These are phyloP conservation scores for Athene cunicularia DNA, from an alignment of 2,113 vertebrate genomes.

Conservation along the genomic window DNA sequence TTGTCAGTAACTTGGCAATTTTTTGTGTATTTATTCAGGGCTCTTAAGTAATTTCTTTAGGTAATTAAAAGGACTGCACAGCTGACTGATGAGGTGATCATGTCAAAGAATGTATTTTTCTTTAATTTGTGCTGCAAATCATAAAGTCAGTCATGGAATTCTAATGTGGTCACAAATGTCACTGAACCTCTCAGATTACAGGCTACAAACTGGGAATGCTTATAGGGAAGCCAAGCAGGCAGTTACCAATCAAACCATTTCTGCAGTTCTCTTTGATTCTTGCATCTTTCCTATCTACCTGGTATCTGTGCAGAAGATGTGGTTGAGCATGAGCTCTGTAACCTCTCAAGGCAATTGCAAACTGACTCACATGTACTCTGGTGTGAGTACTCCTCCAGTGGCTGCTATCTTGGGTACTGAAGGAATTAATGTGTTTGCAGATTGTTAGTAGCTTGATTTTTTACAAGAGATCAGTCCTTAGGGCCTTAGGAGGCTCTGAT, in stretches of 20 bases:
- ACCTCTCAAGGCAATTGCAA: background rate
- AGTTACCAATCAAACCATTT: background rate
- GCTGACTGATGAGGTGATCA: background rate
- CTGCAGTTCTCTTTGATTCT: background rate
- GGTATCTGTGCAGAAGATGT: background rate
- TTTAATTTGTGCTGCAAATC: background rate
- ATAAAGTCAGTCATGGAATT: background rate
- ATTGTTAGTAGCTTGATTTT: slow-evolving; percentile 32
- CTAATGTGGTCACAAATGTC: no score
- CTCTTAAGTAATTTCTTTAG: background rate
- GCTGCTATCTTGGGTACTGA: background rate
- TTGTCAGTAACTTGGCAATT: background rate
- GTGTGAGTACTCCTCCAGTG: background rate
- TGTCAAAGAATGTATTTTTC: background rate
- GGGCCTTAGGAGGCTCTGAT: slow-evolving; percentile 1
- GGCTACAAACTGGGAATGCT: background rate
- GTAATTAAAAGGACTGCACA: background rate
- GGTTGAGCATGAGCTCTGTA: background rate
- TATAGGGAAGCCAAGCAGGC: background rate
- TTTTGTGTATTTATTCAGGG: background rate
- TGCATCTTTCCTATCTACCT: background rate
- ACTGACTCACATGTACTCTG: background rate
- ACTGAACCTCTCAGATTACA: background rate
- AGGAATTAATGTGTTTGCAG: slow-evolving; percentile 11
- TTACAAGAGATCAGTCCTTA: background rate